Evolutionary conservation across 2,888 invertebrate genomes (phyloP), one percentile per base, ranked within the genome.

Genomic region (Dermolepida albohirtum): DNA sequence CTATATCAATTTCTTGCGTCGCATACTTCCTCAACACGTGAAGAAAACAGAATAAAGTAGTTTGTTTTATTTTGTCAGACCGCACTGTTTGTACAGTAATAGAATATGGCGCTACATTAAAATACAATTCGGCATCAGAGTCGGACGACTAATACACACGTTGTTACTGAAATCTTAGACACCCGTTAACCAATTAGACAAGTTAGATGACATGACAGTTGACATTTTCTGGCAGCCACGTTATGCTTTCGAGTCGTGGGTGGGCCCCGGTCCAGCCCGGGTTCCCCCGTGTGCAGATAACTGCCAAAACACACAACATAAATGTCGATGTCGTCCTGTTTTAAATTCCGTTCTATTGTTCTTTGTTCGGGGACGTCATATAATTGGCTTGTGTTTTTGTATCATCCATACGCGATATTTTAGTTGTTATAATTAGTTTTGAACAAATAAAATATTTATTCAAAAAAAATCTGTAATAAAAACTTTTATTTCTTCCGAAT

Each of bases 301-400:
- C 59, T 59, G 59, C 59, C 57, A 59, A 59, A 59, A 59, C 34
- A 59, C 47, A 59, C 59, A 59, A 59, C 59, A 47, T 59, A 59
- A 59, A 29, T 59, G 59, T 59, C 47, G 44, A 16, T 29, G 59
- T 12, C 59, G 59, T 34, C 29, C 22, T 22, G 59, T 59, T 34
- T 44, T 59, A 47, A 14, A 11, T 52, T 52, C 12, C n/a, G 17
- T 47, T 29, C 47, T 47, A 59, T 59, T 59, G 59, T 59, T 34
- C 59, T 59, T 59, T 44, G 44, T 59, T 12, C 14, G 11, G 22
- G 5, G 27, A 17, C 5, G 14, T 14, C 47, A 10, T 14, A 14
- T 16, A 10, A 47, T 47, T 14, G 8, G 5, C 10, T 8, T 12
- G 8, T 8, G 14, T 47, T 17, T 14, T 47, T 47, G 8, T 12